Evolutionary conservation across 2,888 invertebrate genomes (phyloP).

Genomic region (Rotaria magnacalcarata): DNA sequence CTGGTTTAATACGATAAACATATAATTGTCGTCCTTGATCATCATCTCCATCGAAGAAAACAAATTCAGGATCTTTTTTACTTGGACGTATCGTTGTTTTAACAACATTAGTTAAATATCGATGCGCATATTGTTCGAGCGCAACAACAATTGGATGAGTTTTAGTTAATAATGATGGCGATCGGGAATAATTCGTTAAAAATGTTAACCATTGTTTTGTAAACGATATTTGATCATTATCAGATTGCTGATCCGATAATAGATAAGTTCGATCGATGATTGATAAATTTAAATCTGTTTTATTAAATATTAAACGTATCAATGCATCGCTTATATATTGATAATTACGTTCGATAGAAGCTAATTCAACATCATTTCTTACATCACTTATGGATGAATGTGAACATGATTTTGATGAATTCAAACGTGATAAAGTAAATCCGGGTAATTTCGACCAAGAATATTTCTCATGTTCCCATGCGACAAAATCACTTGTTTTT

Average conservation of each 20-base stretch:
- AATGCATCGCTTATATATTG: conserved; percentile 75
- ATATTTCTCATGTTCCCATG: conserved; percentile 46
- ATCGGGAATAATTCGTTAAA: conserved; percentile 22
- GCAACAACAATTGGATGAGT: conserved; percentile 35
- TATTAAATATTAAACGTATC: conserved; percentile 65
- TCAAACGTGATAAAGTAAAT: conserved; percentile 43
- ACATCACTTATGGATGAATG: conserved; percentile 41
- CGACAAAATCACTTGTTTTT: conserved; percentile 41
- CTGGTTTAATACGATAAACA: conserved; percentile 83
- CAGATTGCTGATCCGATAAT: conserved; percentile 65
- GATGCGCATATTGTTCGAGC: conserved; percentile 39
- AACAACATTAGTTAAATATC: conserved; percentile 45
- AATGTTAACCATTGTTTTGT: conserved; percentile 39
- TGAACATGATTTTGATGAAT: conserved; percentile 39
- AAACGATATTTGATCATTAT: conserved; percentile 69
- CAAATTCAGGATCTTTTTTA: conserved; percentile 79
- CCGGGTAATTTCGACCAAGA: conserved; percentile 39
- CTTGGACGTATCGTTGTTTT: conserved; percentile 41
- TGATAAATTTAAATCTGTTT: conserved; percentile 50
- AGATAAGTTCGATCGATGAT: conserved; percentile 1
- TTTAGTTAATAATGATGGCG: conserved; percentile 40
- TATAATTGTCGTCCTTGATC: conserved; percentile 52
- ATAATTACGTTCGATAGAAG: conserved; percentile 68
- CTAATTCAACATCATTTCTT: conserved; percentile 64
- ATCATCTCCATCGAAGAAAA: conserved; percentile 77